phyloP scores from a whole-genome alignment of 2,797 vertebrate species.

The Perodicticus potto region DNA sequence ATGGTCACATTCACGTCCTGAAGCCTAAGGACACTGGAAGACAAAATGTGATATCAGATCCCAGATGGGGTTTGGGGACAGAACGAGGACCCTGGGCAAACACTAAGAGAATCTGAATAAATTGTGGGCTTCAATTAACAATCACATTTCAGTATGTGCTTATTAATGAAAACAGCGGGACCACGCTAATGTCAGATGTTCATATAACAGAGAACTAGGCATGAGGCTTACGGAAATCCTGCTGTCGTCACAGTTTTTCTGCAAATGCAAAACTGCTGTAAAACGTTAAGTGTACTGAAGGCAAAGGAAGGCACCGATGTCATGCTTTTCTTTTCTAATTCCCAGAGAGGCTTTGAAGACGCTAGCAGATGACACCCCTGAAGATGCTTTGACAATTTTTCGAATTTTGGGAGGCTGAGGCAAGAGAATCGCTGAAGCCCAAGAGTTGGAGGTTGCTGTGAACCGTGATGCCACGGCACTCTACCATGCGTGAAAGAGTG shows the following conservation, averaged over 20 bases:
- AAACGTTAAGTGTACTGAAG: not conserved
- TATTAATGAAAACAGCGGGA: no score
- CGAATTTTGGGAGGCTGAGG: no score
- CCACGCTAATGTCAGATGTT: no score
- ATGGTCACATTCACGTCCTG: rapidly evolving
- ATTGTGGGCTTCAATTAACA: not conserved
- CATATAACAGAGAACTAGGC: not conserved
- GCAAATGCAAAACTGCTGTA: rapidly evolving
- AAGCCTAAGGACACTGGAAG: rapidly evolving
- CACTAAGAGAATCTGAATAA: not conserved
- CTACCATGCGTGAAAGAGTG: no score
- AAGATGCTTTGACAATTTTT: not conserved
- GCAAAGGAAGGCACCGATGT: not conserved
- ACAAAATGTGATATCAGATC: rapidly evolving
- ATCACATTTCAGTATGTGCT: not conserved
- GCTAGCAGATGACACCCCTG: rapidly evolving
- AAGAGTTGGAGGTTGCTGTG: no score
- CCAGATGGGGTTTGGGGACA: rapidly evolving
- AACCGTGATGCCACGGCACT: no score
- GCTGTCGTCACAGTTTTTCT: rapidly evolving
- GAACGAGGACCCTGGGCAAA: not conserved
- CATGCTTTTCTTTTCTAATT: no score
- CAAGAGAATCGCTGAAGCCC: no score
- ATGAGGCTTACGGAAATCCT: rapidly evolving
- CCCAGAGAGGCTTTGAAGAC: not conserved